Evolutionary conservation across 2,888 invertebrate species (phyloP).

Genomic region (Pandemis cinnamomeana): DNA sequence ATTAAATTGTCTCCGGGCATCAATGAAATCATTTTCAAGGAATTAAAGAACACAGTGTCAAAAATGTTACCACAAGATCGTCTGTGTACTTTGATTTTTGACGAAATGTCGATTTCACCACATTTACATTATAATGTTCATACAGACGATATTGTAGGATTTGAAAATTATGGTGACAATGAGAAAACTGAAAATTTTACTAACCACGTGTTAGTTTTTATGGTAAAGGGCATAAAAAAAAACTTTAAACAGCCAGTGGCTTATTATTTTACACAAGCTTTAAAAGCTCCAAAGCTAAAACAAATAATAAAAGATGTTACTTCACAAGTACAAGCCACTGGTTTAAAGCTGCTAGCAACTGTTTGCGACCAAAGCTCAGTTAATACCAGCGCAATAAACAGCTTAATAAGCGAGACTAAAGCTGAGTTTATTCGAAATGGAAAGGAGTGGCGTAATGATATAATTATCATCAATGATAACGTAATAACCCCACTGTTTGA

Average conservation of each 20-base stretch:
- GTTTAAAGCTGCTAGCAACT: conserved; percentile 41
- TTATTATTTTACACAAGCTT: conserved; percentile 42
- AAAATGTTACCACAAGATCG: conserved; percentile 27
- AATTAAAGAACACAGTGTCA: conserved; percentile 24
- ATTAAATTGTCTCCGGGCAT: too few relatives aligned
- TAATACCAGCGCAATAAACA: conserved; percentile 39
- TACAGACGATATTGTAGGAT: conserved; percentile 42
- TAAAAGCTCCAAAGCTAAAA: conserved; percentile 26
- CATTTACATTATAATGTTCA: conserved; percentile 41
- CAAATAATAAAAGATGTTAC: conserved; percentile 25
- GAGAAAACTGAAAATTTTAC: conserved; percentile 34
- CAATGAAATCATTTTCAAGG: conserved; percentile 19
- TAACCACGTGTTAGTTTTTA: conserved; percentile 44
- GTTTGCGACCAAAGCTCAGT: conserved; percentile 41
- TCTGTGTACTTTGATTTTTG: conserved; percentile 43
- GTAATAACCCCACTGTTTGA: conserved; percentile 40
- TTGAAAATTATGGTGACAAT: conserved; percentile 19
- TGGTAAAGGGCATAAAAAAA: conserved; percentile 43
- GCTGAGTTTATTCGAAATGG: conserved; percentile 8
- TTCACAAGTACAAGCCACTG: conserved; percentile 27
- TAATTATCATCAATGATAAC: conserved; percentile 19
- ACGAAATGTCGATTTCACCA: conserved; percentile 45
- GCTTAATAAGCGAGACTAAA: conserved; percentile 30
- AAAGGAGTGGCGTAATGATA: conserved; percentile 27
- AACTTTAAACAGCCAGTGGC: conserved; percentile 45